Conservation (phyloP, 1,140 invertebrate genomes). For the Saxidomus purpurata region DNA sequence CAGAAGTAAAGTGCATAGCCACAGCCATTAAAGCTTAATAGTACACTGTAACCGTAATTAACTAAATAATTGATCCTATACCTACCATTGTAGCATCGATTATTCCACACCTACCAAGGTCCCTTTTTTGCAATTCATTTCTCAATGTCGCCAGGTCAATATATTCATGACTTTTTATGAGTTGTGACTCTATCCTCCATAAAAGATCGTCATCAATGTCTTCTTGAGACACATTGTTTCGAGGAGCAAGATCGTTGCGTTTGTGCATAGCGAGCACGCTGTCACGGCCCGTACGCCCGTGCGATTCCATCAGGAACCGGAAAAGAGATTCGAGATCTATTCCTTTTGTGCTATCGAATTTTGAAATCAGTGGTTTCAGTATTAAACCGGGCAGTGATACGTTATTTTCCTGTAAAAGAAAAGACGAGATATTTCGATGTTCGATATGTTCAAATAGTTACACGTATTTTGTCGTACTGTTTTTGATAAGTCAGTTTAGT, state of each 20-base stretch:
- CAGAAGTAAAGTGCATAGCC: no score
- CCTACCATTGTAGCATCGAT: slow-evolving; percentile 50
- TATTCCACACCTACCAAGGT: slow-evolving; percentile 61
- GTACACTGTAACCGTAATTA: no score
- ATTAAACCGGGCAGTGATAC: slow-evolving; percentile 71
- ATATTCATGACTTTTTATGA: slow-evolving; percentile 70
- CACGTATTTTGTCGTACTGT: no score
- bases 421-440: no score
- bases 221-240: slow-evolving; percentile 69
- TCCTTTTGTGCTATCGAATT: slow-evolving; percentile 74
- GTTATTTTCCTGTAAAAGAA: slow-evolving; percentile 78
- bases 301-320: slow-evolving; percentile 75
- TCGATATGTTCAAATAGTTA: no score
- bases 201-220: slow-evolving; percentile 78
- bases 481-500: no score
- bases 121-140: slow-evolving; percentile 61
- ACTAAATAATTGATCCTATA: no score
- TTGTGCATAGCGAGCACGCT: slow-evolving; percentile 78
- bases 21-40: no score
- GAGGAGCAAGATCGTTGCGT: slow-evolving; percentile 71
- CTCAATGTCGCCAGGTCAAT: slow-evolving; percentile 76
- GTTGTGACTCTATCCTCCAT: slow-evolving; percentile 73
- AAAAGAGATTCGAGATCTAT: slow-evolving; percentile 80
- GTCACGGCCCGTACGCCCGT: slow-evolving; percentile 79
- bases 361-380: slow-evolving; percentile 69